Conservation (phyloP, 2,888 invertebrate species). For the Hartigia nigra region DNA sequence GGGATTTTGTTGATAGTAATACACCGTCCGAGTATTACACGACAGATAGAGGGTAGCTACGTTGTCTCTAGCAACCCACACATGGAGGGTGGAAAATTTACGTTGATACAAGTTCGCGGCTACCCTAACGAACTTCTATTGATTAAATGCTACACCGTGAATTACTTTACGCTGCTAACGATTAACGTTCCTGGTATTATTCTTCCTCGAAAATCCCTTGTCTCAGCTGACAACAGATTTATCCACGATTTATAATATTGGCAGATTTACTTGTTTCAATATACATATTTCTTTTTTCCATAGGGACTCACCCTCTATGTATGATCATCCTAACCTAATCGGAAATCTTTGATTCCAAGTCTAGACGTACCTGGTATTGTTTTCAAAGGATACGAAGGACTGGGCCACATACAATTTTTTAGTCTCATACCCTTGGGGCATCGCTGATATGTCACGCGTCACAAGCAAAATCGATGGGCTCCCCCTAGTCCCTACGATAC, state of each 20-base stretch:
- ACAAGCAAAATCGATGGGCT: slow-evolving; percentile 4
- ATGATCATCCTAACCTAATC: not conserved
- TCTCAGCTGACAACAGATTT: slow-evolving; percentile 12
- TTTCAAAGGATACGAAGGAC: not conserved
- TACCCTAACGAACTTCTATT: slow-evolving; percentile 26
- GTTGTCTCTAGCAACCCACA: not conserved
- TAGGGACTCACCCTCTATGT: not conserved
- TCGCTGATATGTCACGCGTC: not conserved
- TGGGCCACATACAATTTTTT: not conserved
- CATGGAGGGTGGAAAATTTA: slow-evolving; percentile 21
- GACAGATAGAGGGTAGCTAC: not conserved
- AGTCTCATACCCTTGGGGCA: not conserved
- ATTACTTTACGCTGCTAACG: slow-evolving; percentile 24
- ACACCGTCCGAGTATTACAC: not conserved
- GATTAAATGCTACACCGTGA: slow-evolving; percentile 29
- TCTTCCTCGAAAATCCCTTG: slow-evolving; percentile 5
- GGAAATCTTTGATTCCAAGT: not conserved
- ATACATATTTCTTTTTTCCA: not conserved
- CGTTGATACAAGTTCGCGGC: slow-evolving; percentile 9
- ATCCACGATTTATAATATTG: not conserved
- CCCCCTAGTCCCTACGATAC: not conserved
- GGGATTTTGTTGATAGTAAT: not conserved
- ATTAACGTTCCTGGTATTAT: slow-evolving; percentile 9
- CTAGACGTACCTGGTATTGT: not conserved
- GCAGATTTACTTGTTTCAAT: not conserved